phyloP scores from a whole-genome alignment of 2,797 vertebrate genomes.

The Pipistrellus nathusii region DNA sequence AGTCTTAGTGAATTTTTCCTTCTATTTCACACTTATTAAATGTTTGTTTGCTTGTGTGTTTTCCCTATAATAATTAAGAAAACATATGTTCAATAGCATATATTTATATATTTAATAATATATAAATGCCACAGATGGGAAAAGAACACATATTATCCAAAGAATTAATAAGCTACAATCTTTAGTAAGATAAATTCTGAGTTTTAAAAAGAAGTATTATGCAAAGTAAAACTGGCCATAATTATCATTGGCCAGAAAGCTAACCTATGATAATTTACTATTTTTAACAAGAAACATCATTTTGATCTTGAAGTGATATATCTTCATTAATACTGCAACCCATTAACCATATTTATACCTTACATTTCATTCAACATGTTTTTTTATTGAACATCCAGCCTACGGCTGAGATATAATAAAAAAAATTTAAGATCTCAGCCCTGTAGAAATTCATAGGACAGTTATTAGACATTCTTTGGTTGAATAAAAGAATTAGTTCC shows the following conservation, averaged over 20 bases:
- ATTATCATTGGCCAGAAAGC: background rate
- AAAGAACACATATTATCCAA: background rate
- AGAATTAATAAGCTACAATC: background rate
- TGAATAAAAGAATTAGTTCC: background rate
- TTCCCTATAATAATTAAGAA: background rate
- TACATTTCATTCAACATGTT: background rate
- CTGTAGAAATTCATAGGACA: background rate
- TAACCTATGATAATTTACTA: background rate
- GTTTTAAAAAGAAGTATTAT: conserved; percentile 19
- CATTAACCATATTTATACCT: background rate
- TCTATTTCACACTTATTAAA: background rate
- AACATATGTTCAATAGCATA: background rate
- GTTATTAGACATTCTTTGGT: background rate
- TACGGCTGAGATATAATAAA: background rate
- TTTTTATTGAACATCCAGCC: background rate
- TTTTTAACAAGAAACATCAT: background rate
- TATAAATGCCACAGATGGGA: background rate
- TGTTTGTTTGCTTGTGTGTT: background rate
- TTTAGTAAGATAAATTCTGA: background rate
- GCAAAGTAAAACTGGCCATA: background rate
- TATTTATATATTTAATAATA: background rate
- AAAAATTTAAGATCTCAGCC: background rate
- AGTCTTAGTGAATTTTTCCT: background rate
- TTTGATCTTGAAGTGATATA: conserved; percentile 36
- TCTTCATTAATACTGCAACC: background rate